These are phyloP conservation scores for Eupelmus urozonus DNA, from an alignment of 2,888 invertebrate species.

Conservation along the genomic window DNA sequence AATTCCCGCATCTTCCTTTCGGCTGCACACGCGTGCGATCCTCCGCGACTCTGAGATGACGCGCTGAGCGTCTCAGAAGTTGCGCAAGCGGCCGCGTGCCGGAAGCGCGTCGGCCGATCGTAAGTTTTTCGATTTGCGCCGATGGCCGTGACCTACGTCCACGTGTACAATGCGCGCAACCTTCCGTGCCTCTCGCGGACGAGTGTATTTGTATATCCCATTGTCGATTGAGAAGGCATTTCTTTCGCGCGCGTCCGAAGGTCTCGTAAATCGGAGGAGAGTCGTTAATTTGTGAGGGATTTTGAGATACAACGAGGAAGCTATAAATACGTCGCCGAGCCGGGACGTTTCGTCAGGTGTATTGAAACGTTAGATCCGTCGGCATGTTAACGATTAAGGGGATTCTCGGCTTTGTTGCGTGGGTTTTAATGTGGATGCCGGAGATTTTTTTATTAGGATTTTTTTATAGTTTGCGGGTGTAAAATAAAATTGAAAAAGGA, in stretches of 20 bases:
- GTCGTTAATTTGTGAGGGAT: constrained; percentile 5
- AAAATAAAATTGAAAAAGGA: no score
- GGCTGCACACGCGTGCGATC: not conserved
- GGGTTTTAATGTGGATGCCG: no score
- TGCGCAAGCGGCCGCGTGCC: constrained; percentile 20
- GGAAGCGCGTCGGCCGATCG: constrained; percentile 26
- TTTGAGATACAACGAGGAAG: constrained; percentile 15
- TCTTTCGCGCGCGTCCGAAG: not conserved
- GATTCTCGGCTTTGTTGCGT: no score
- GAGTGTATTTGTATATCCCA: constrained; percentile 24
- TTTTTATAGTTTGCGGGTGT: no score
- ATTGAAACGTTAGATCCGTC: no score
- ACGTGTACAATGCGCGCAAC: not conserved
- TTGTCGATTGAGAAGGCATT: constrained; percentile 28
- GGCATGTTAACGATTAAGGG: no score
- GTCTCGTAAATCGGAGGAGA: not conserved
- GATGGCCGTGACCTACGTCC: constrained; percentile 35
- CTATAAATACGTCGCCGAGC: not conserved
- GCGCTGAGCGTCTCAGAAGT: not conserved
- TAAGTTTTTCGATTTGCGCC: constrained; percentile 5
- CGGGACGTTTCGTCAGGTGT: no score
- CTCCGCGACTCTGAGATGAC: not conserved
- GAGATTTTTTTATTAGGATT: no score
- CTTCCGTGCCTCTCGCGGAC: not conserved
- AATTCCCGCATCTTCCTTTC: not conserved